These are phyloP conservation scores for Nasonia giraulti DNA, from an alignment of 1,140 invertebrate species.

Conservation along the genomic window DNA sequence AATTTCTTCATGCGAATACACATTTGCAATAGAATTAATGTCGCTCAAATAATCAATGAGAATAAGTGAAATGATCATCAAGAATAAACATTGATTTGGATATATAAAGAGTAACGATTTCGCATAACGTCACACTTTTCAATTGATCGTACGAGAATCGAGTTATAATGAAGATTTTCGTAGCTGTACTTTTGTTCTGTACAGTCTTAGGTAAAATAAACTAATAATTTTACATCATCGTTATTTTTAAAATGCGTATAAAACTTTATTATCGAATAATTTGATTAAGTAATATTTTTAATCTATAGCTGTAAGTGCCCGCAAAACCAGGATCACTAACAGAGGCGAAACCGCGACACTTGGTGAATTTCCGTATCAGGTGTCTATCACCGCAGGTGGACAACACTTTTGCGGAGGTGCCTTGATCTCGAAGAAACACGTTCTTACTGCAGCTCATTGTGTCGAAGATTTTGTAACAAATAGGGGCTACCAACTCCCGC, in stretches of 20 bases:
- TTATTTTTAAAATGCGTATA: background rate
- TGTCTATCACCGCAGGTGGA: background rate
- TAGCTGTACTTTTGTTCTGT: background rate
- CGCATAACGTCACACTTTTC: background rate
- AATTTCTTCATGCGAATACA: too few relatives aligned
- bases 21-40: too few relatives aligned
- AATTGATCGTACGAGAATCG: background rate
- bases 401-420: background rate
- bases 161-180: background rate
- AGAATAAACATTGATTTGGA: too few relatives aligned
- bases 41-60: too few relatives aligned
- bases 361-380: constrained; percentile 8
- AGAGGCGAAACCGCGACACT: background rate
- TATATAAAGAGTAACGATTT: background rate
- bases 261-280: background rate
- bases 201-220: background rate
- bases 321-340: background rate
- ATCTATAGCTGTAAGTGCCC: background rate
- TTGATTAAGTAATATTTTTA: background rate
- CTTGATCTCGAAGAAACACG: constrained; percentile 14
- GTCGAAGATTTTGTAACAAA: background rate
- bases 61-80: too few relatives aligned
- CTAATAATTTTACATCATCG: background rate
- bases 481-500: background rate
- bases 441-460: constrained; percentile 17